Percentiles rank a stretch among this genome's conserved stretches.
phyloP scores from a whole-genome alignment of 2,888 invertebrate genomes.

The Atethmia centrago region DNA sequence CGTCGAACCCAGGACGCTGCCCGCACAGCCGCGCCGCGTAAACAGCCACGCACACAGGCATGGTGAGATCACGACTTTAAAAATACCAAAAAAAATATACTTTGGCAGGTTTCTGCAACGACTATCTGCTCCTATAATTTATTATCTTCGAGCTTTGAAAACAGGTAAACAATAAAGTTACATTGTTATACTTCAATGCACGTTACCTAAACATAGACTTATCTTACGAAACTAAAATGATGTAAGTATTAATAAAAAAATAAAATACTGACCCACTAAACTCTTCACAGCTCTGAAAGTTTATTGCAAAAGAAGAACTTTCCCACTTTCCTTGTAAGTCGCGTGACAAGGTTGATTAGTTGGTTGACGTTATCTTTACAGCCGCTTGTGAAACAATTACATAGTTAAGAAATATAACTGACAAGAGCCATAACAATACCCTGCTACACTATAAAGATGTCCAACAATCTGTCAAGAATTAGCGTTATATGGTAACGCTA shows the following conservation, averaged over 20 bases:
- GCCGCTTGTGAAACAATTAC: conserved; percentile 30
- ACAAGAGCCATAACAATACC: conserved; percentile 16
- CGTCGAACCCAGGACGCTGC: conserved; percentile 83
- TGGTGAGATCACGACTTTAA: conserved; percentile 59
- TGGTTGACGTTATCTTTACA: conserved; percentile 15
- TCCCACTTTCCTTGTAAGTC: conserved; percentile 27
- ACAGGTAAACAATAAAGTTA: conserved; percentile 14
- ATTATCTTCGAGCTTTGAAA: not conserved
- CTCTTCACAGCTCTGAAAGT: conserved; percentile 1
- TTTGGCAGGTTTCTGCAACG: conserved; percentile 35
- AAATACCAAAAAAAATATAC: conserved; percentile 55
- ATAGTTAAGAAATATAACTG: conserved; percentile 2
- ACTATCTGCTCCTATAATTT: conserved; percentile 16
- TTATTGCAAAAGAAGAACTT: conserved; percentile 16
- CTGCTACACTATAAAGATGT: conserved; percentile 10
- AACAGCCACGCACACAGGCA: conserved; percentile 60
- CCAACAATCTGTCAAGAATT: conserved; percentile 3
- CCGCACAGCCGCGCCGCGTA: conserved; percentile 65
- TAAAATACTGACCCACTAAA: conserved; percentile 2
- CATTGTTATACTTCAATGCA: not conserved
- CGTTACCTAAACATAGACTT: not conserved
- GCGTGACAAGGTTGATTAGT: conserved; percentile 14
- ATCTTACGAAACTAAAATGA: no score
- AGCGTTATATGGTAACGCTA: conserved; percentile 7
- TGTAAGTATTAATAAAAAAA: not conserved